Evolutionary conservation across 2,888 invertebrate genomes (phyloP), one percentile per base, ranked within the genome.

Genomic region (Andrena bicolor): DNA sequence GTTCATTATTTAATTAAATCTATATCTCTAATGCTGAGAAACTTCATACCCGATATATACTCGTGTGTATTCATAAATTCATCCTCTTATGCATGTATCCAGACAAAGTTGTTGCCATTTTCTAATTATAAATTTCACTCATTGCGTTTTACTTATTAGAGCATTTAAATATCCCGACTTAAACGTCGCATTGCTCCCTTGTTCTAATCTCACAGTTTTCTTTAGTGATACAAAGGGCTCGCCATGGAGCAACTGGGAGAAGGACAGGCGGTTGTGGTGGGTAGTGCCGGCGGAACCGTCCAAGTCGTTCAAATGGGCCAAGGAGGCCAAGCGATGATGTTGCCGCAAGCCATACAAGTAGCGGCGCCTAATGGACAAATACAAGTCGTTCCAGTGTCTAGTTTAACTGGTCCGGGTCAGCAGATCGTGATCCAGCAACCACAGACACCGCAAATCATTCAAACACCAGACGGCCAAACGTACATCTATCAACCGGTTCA

Each of bases 401-500:
- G 96, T 91, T 92, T 96, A 65, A 92, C 93, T 32, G 92, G 93
- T 5, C 92, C 94, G 4, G 95, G 95, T 20, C 95, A 95, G 41
- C 95, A 96, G 91, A 95, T 96, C 68, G 94, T 96, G 35, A 95
- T 96, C 61, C 96, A 96, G 86, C 95, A 96, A 72, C 95, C 96
- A 6, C 96, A 95, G 87, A 96, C 95, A 79, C 96, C 97, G 53
- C 98, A 98, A 93, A 95, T 99, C 58, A 96, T 99, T 49, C 99
- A 98, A 93, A 97, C 98, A 0, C 96, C 98, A 0, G 98, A 98
- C 94, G 99, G 99, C 0, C 99, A 99, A 94, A 98, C 98, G 0
- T 97, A 97, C 89, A 96, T 98, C 74, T 98, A 98, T 93, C 98
- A 99, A 92, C 97, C 98, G 0, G 95, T 96, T 48, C 94, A 96